Evolutionary conservation across 2,888 invertebrate species (phyloP).

Genomic region (Synanthedon andrenaeformis): DNA sequence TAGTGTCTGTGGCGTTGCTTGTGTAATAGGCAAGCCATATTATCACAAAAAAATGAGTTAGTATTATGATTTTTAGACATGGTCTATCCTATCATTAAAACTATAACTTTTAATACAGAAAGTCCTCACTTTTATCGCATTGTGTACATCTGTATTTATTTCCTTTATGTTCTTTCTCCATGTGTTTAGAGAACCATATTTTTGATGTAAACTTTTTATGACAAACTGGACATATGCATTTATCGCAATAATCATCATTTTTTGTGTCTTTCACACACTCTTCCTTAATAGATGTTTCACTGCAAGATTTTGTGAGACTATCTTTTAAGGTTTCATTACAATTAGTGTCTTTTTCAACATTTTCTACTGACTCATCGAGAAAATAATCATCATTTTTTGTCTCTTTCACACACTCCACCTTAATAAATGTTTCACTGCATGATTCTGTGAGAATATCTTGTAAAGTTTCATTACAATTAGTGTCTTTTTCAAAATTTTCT

Average conservation of each 20-base stretch:
- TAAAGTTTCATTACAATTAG: too few relatives aligned
- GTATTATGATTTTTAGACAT: not conserved
- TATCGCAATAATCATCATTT: slow-evolving; percentile 12
- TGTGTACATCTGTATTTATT: slow-evolving; percentile 33
- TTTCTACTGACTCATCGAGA: not conserved
- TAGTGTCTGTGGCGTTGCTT: too few relatives aligned
- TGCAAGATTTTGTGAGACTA: not conserved
- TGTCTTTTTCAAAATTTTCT: not conserved
- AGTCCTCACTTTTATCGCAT: slow-evolving; percentile 41
- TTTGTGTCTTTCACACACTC: not conserved
- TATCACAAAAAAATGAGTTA: too few relatives aligned
- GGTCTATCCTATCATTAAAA: too few relatives aligned
- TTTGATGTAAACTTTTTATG: slow-evolving; percentile 40
- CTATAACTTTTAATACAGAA: too few relatives aligned
- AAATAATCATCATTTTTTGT: too few relatives aligned
- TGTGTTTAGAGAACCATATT: slow-evolving; percentile 47
- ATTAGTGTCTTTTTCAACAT: not conserved
- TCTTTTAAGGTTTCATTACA: not conserved
- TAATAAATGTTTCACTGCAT: not conserved
- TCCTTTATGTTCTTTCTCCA: slow-evolving; percentile 41
- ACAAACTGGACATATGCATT: slow-evolving; percentile 37
- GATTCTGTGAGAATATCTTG: not conserved
- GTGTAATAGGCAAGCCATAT: too few relatives aligned
- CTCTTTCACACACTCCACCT: too few relatives aligned
- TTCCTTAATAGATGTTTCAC: not conserved